These are phyloP conservation scores for Thera britannica DNA, from an alignment of 2,888 invertebrate species.

Conservation along the genomic window DNA sequence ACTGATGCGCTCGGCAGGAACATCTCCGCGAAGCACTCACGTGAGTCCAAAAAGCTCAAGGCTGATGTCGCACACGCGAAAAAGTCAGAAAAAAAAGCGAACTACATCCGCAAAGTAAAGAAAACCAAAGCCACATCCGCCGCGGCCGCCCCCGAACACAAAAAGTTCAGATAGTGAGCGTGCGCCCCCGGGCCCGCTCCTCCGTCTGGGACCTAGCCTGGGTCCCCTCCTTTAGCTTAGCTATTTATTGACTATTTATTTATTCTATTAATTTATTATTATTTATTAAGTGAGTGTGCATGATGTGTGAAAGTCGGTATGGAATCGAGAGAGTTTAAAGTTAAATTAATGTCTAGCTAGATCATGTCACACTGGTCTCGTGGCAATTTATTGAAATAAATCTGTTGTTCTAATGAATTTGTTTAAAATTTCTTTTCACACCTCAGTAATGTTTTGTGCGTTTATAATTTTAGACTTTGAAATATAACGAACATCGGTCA, in stretches of 20 bases:
- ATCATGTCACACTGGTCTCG: constrained; percentile 84
- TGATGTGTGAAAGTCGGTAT: constrained; percentile 82
- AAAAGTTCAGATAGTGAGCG: constrained; percentile 84
- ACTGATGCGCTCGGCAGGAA: constrained; percentile 86
- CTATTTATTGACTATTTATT: constrained; percentile 85
- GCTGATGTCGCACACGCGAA: constrained; percentile 72
- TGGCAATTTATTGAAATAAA: constrained; percentile 85
- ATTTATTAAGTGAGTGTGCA: constrained; percentile 85
- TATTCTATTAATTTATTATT: constrained; percentile 85
- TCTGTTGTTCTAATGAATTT: constrained; percentile 79
- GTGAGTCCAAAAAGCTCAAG: constrained; percentile 92
- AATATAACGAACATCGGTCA: constrained; percentile 69
- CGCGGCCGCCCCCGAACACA: constrained; percentile 78
- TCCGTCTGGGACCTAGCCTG: constrained; percentile 74
- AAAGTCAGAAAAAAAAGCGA: constrained; percentile 81
- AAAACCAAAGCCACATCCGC: constrained; percentile 81
- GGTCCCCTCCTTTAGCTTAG: constrained; percentile 83
- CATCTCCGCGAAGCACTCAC: constrained; percentile 85
- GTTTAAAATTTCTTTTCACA: constrained; percentile 78
- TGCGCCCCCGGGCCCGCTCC: constrained; percentile 63
- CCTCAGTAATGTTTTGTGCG: constrained; percentile 78
- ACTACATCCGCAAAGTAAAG: constrained; percentile 80
- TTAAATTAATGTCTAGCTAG: constrained; percentile 86
- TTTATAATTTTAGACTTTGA: constrained; percentile 49
- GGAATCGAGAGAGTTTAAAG: constrained; percentile 75